These are phyloP conservation scores for Eonycteris spelaea DNA, from an alignment of 2,113 vertebrate genomes.

Conservation along the genomic window DNA sequence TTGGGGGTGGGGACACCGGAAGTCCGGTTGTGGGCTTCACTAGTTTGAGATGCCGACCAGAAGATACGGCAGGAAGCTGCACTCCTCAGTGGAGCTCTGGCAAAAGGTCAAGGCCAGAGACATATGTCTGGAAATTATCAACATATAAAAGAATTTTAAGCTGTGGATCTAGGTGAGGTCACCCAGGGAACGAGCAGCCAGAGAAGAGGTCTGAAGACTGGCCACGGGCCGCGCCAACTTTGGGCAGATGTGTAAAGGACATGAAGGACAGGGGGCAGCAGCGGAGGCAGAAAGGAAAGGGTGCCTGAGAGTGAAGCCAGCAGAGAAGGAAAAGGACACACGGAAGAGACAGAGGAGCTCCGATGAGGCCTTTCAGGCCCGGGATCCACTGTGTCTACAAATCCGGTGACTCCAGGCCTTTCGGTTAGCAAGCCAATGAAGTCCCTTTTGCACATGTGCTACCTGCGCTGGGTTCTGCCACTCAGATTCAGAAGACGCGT, in stretches of 20 bases:
- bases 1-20: too few relatives aligned
- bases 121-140: background rate
- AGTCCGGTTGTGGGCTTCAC: too few relatives aligned
- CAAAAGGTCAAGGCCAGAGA: background rate
- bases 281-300: background rate
- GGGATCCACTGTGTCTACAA: background rate
- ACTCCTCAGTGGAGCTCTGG: background rate
- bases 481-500: background rate
- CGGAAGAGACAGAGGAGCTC: too few relatives aligned
- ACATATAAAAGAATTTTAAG: background rate
- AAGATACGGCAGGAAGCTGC: background rate
- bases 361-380: fast-evolving
- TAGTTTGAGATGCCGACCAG: background rate
- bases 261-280: background rate
- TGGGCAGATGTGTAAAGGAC: background rate
- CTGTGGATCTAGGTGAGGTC: background rate
- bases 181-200: background rate
- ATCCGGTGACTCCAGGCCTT: background rate
- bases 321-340: too few relatives aligned
- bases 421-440: fast-evolving
- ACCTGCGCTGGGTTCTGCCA: background rate
- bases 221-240: background rate
- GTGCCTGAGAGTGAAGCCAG: background rate
- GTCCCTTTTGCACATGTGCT: too few relatives aligned
- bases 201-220: background rate